Conservation (phyloP, 2,888 invertebrate genomes). For the Plemyria rubiginata region DNA sequence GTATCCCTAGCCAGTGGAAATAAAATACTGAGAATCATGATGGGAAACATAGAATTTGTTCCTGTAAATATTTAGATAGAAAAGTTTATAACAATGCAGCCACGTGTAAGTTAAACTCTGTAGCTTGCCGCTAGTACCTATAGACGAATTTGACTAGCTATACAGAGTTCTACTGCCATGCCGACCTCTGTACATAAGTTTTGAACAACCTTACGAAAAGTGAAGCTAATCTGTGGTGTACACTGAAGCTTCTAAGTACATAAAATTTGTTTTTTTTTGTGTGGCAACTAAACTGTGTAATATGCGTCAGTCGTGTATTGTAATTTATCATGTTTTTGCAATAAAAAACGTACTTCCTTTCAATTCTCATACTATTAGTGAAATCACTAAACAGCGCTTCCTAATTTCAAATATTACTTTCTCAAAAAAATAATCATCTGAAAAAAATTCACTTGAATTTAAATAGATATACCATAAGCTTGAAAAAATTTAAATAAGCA, state of each 20-base stretch:
- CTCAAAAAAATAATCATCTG: neutral
- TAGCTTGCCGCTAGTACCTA: too few relatives aligned
- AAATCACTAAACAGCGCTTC: neutral
- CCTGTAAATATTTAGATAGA: slow-evolving; percentile 34
- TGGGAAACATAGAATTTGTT: slow-evolving; percentile 27
- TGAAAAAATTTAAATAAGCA: neutral
- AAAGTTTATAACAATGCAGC: slow-evolving; percentile 26
- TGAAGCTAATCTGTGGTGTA: slow-evolving; percentile 1
- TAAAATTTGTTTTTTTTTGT: slow-evolving; percentile 16
- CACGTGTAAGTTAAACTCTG: neutral
- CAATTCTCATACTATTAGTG: neutral
- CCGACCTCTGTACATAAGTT: neutral
- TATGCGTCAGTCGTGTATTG: slow-evolving; percentile 5
- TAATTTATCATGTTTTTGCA: too few relatives aligned
- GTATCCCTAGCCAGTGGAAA: slow-evolving; percentile 31
- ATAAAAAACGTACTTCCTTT: too few relatives aligned
- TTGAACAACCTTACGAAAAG: neutral
- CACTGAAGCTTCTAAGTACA: neutral
- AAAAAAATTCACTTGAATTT: too few relatives aligned
- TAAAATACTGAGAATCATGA: slow-evolving; percentile 14
- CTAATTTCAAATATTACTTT: neutral
- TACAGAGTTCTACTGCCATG: neutral
- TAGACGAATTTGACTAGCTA: neutral
- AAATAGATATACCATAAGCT: neutral
- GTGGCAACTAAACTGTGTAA: slow-evolving; percentile 35